Conservation (phyloP, 2,797 vertebrate genomes). For the Pachyuromys duprasi region DNA sequence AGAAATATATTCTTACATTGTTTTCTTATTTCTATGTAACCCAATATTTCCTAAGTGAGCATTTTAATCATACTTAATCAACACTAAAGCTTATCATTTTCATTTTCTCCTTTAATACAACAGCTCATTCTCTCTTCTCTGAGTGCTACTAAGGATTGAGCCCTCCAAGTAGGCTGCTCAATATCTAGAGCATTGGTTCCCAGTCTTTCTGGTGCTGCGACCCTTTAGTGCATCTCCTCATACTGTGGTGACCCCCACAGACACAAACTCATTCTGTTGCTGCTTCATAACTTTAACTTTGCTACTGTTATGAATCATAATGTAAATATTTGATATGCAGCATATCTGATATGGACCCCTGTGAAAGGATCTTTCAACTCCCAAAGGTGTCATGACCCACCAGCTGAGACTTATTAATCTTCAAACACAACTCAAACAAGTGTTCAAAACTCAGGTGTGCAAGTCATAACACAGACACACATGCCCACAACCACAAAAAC, state of each 20-base stretch:
- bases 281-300: not conserved
- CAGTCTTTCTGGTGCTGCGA: not conserved
- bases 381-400: not conserved
- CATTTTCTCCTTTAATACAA: not conserved
- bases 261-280: not conserved
- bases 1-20: not conserved
- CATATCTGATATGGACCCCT: not conserved
- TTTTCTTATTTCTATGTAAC: not conserved
- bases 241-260: too few relatives aligned
- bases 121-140: not conserved
- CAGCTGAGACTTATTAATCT: not conserved
- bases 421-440: not conserved
- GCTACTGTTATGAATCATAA: not conserved
- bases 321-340: not conserved
- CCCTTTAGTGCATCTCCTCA: not conserved
- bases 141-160: not conserved
- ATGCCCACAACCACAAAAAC: not conserved
- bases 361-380: not conserved
- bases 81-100: not conserved
- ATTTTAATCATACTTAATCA: not conserved
- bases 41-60: fast-evolving
- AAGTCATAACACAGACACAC: not conserved
- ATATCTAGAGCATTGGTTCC: not conserved
- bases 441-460: not conserved
- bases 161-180: not conserved